These are phyloP conservation scores for Silurus meridionalis DNA, from an alignment of 2,113 vertebrate species.

Conservation along the genomic window DNA sequence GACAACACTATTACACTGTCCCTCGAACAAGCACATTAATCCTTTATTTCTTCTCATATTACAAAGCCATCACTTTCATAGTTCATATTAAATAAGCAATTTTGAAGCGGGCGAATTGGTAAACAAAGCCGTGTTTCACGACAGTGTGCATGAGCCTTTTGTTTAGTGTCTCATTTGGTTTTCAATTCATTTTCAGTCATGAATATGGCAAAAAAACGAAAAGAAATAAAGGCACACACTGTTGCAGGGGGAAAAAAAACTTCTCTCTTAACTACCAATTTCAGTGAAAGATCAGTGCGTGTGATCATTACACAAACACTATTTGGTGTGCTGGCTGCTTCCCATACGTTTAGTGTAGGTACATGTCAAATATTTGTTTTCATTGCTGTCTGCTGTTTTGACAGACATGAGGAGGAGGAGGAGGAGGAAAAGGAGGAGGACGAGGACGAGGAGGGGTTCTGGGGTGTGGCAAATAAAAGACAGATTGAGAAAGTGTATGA, in stretches of 20 bases:
- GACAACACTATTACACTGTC: constrained; percentile 1
- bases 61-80: constrained; percentile 35
- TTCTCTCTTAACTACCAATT: constrained; percentile 36
- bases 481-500: constrained; percentile 24
- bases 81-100: constrained; percentile 43
- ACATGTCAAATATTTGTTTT: constrained; percentile 52
- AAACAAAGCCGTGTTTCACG: constrained; percentile 28
- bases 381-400: constrained; percentile 29
- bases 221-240: constrained; percentile 37
- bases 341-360: constrained; percentile 36
- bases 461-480: constrained; percentile 22
- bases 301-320: constrained; percentile 45
- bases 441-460: background rate
- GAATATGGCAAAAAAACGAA: background rate
- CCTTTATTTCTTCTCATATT: constrained; percentile 27
- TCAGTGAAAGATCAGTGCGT: constrained; percentile 21
- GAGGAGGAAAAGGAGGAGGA: background rate
- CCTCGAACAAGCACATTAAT: constrained; percentile 3
- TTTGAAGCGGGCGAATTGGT: constrained; percentile 26
- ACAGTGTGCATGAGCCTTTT: constrained; percentile 32
- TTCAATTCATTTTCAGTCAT: constrained; percentile 48
- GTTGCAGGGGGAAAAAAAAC: background rate
- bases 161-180: constrained; percentile 41
- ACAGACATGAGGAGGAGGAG: background rate
- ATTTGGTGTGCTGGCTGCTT: constrained; percentile 31